phyloP scores from a whole-genome alignment of 2,797 vertebrate genomes.

The Octomys mimax region DNA sequence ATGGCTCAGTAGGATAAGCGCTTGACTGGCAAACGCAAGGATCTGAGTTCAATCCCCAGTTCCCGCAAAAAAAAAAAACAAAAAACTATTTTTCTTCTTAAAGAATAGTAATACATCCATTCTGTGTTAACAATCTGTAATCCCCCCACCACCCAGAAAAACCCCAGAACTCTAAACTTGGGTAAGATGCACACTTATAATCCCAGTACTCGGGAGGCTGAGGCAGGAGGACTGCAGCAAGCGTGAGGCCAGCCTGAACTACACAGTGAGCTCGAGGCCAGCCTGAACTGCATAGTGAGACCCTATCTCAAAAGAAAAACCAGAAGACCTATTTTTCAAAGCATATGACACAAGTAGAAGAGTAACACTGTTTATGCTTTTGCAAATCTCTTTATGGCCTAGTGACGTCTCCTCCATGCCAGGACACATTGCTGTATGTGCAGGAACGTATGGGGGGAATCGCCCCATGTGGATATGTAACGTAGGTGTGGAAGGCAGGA shows the following conservation, averaged over 20 bases:
- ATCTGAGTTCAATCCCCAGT: too few species aligned
- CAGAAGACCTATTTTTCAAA: not conserved
- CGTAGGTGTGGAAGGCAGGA: not conserved
- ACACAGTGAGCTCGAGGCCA: not conserved
- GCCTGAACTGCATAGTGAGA: not conserved
- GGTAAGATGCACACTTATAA: not conserved
- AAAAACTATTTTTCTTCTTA: too few species aligned
- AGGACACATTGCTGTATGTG: not conserved
- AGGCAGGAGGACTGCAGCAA: not conserved
- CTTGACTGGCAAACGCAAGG: too few species aligned
- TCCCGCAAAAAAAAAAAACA: too few species aligned
- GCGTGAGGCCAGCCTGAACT: not conserved
- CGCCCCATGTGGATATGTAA: fast-evolving
- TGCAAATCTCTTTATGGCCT: not conserved
- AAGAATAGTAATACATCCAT: not conserved
- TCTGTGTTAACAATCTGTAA: not conserved
- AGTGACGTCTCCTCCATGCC: not conserved
- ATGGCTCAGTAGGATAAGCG: too few species aligned
- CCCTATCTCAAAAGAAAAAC: not conserved
- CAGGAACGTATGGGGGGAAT: too few species aligned
- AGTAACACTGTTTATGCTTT: not conserved
- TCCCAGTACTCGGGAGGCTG: not conserved
- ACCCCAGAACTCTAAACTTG: not conserved
- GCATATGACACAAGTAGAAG: not conserved
- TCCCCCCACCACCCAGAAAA: too few species aligned